Conservation (phyloP, 1,140 invertebrate genomes). For the Musca vetustissima region DNA sequence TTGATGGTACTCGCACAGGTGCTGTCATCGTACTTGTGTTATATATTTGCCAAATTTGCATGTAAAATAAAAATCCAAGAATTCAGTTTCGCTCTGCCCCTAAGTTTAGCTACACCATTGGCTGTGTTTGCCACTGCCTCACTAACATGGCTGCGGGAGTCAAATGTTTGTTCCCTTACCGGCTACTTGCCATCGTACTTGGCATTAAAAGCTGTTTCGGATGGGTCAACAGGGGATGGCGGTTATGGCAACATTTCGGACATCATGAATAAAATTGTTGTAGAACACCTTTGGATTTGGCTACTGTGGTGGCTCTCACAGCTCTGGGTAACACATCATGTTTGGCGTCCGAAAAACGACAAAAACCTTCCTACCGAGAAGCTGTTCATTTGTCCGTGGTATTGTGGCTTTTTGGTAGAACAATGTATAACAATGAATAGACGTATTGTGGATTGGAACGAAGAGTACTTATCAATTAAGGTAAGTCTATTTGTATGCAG, state of each 20-base stretch:
- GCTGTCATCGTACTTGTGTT: slow-evolving; percentile 66
- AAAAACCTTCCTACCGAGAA: slow-evolving; percentile 77
- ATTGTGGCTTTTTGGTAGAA: slow-evolving; percentile 79
- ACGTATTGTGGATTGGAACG: slow-evolving; percentile 69
- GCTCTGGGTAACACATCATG: slow-evolving; percentile 78
- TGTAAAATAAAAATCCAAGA: slow-evolving; percentile 83
- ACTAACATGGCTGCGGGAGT: slow-evolving; percentile 62
- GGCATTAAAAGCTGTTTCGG: slow-evolving; percentile 60
- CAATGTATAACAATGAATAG: slow-evolving; percentile 85
- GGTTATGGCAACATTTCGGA: slow-evolving; percentile 38
- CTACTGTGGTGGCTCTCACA: slow-evolving; percentile 75
- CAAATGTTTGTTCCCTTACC: slow-evolving; percentile 66
- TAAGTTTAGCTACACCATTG: slow-evolving; percentile 71
- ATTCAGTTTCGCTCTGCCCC: slow-evolving; percentile 77
- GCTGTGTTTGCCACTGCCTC: slow-evolving; percentile 66
- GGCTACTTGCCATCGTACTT: slow-evolving; percentile 66
- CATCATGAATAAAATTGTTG: slow-evolving; percentile 59
- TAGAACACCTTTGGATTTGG: slow-evolving; percentile 72
- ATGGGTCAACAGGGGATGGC: neutral
- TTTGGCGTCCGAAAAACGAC: slow-evolving; percentile 79
- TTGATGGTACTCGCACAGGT: slow-evolving; percentile 67
- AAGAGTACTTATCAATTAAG: slow-evolving; percentile 80
- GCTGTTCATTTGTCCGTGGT: slow-evolving; percentile 82
- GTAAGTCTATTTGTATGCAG: slow-evolving; percentile 54
- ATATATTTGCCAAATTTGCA: slow-evolving; percentile 76